Evolutionary conservation across 2,888 invertebrate genomes (phyloP), one percentile per base, ranked within the genome.

Genomic region (Polymixis flavicincta): DNA sequence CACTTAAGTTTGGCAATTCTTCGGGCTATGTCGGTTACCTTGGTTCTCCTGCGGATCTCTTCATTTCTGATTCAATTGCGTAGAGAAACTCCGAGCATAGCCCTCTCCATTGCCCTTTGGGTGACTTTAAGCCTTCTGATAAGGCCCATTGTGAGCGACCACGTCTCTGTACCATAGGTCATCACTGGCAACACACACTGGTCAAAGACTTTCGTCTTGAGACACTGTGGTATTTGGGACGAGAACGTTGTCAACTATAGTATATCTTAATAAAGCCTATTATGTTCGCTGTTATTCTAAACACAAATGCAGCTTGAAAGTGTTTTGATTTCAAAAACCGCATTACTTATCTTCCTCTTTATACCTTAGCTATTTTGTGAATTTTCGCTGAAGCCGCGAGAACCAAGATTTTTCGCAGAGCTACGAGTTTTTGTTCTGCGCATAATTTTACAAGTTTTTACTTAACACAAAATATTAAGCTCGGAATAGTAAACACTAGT

Each of bases 401-500:
- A 66, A 45, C 54, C 60, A 64, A 69, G 55, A 70, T 71, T 80
- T 82, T 71, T 82, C 63, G 45, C 80, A 82, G 85, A 88, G 81
- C 74, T 81, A 86, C 59, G 63, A 60, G 54, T 52, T 76, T 74
- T 67, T 71, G 50, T 68, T 69, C 65, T 83, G 85, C 67, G 88
- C 87, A 90, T 79, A 73, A 84, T 86, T 88, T 86, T 70, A 85
- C 54, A 84, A 85, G 77, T 85, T 88, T 86, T 89, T 82, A 78
- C 72, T 84, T 78, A 84, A 85, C 76, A 85, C 76, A 79, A 88
- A 90, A 88, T 88, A 86, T 87, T 83, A 89, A 88, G 84, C 84
- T 87, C 82, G 87, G 84, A 85, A 88, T 90, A 82, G 76, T 87
- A 90, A 88, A 89, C 87, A 90, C 87, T 89, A 87, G 90, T 88